Conservation (phyloP, 2,113 vertebrate genomes). For the Pholis gunnellus region DNA sequence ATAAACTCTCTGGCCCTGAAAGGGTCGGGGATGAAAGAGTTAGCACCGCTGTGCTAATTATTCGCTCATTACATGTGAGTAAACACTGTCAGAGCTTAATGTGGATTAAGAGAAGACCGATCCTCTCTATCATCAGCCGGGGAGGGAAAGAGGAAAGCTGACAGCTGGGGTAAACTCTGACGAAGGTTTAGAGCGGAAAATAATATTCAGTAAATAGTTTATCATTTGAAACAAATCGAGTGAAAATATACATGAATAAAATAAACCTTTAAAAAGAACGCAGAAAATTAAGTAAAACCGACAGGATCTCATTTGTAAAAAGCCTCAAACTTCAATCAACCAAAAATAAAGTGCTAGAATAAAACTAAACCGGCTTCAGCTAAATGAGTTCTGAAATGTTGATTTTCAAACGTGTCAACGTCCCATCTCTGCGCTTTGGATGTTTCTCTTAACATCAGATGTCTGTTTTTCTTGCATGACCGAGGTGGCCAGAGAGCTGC, state of each 20-base stretch:
- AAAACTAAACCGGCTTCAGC: not conserved
- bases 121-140: constrained; percentile 35
- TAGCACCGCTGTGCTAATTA: constrained; percentile 75
- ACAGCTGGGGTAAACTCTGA: constrained; percentile 28
- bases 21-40: constrained; percentile 71
- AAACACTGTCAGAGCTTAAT: constrained; percentile 71
- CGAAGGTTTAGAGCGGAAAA: not conserved
- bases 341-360: not conserved
- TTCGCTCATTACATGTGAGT: constrained; percentile 79
- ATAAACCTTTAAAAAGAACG: not conserved
- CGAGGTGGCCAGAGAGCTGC: constrained; percentile 15
- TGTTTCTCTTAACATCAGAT: not conserved
- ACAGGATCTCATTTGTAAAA: not conserved
- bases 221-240: not conserved
- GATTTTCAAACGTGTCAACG: not conserved
- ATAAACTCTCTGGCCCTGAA: constrained; percentile 53
- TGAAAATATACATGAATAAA: not conserved
- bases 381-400: not conserved
- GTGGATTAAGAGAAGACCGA: constrained; percentile 61
- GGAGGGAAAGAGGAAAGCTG: constrained; percentile 20
- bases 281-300: not conserved
- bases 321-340: not conserved
- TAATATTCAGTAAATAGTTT: not conserved
- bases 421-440: not conserved
- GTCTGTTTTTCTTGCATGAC: constrained; percentile 41